Evolutionary conservation across 2,113 vertebrate species (phyloP).

Genomic region (Sturnus vulgaris): DNA sequence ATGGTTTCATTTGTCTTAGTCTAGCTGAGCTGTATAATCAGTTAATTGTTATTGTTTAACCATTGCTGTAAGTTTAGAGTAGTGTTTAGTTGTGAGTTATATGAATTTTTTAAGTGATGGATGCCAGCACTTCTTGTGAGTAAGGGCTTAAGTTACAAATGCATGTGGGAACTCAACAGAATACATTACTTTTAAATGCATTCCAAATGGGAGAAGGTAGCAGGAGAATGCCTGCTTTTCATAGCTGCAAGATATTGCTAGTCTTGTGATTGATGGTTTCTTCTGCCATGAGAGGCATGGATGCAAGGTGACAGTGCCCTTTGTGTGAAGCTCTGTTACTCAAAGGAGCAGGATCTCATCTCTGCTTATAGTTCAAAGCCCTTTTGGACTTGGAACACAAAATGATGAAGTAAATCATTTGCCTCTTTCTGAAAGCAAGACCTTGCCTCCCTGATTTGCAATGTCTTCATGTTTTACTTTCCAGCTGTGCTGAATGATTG

Average conservation of each 20-base stretch:
- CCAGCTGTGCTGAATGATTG: background rate
- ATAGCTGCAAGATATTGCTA: background rate
- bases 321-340: background rate
- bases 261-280: background rate
- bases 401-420: background rate
- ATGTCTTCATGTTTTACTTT: background rate
- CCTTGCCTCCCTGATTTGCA: background rate
- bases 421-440: background rate
- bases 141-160: rapidly evolving
- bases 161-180: rapidly evolving
- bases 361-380: background rate
- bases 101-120: background rate
- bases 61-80: background rate
- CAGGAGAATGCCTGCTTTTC: background rate
- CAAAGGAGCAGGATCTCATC: background rate
- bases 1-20: background rate
- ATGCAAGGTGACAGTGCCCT: background rate
- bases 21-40: background rate
- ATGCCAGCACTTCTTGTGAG: background rate
- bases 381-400: background rate
- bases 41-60: background rate
- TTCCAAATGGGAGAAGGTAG: background rate
- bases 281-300: rapidly evolving
- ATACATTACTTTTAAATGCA: background rate
- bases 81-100: background rate